Evolutionary conservation across 2,113 vertebrate genomes (phyloP), one percentile per base, ranked within the genome.

Genomic region (Ibidorhyncha struthersii): DNA sequence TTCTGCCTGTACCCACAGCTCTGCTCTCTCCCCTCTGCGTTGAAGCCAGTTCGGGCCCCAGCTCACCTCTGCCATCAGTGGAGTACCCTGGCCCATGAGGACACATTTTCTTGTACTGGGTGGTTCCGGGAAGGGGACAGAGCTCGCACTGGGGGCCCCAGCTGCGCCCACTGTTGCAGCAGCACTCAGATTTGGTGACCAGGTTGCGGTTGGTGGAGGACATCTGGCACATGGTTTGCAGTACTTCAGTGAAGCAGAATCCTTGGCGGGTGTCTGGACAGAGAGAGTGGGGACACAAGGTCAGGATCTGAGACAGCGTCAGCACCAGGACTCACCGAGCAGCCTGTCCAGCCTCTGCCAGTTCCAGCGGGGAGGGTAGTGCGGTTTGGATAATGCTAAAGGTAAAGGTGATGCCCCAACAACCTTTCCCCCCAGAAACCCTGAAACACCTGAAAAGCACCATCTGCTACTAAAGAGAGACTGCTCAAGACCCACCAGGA

Each of bases 81-180:
- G 98, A 99, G 94, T 99, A 99, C 4, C 99, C 99, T 0, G 98
- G 98, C 53, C 99, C 99, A 0, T 99, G 99, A 7, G 99, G 99
- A 74, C 99, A 99, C 99, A 99, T 99, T 88, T 98, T 99, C 98
- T 99, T 99, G 98, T 99, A 99, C 72, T 98, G 98, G 21, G 99
- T 91, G 1, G 99, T 99, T 78, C 99, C 99, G 0, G 99, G 99
- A 36, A 99, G 98, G 1, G 99, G 99, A 73, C 99, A 99, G 36
- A 99, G 98, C 90, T 99, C 99, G 10, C 99, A 99, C 97, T 97
- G 98, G 11, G 98, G 98, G 1, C 99, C 99, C 99, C 99, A 99
- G 85, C 98, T 99, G 22, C 99, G 98, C 32, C 99, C 99, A 0
- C 96, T 98, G 41, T 98, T 99, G 36, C 99, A 99, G 97, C 99